A percentile compares a stretch with the other conserved stretches of the same genome.
phyloP scores from a whole-genome alignment of 2,797 vertebrate genomes.

The Diplodus puntazzo region DNA sequence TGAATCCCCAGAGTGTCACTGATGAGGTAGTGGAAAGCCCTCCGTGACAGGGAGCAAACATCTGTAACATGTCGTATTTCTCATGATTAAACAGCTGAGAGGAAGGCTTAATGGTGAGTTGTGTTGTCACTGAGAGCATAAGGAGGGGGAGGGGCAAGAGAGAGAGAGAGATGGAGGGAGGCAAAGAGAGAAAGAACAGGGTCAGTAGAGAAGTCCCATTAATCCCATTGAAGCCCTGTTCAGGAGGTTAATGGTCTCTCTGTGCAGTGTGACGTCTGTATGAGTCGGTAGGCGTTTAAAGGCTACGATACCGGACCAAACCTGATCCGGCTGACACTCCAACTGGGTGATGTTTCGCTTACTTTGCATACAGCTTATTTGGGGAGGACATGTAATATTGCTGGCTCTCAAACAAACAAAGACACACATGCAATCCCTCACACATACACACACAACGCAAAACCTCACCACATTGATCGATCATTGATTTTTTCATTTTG shows the following conservation, averaged over 20 bases:
- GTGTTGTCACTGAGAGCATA: constrained; percentile 15
- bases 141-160: neutral
- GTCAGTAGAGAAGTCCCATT: constrained; percentile 48
- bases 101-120: constrained; percentile 24
- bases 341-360: neutral
- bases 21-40: neutral
- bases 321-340: neutral
- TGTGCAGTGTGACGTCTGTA: constrained; percentile 30
- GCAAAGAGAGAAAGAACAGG: constrained; percentile 12
- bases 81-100: constrained; percentile 33
- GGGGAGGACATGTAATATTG: neutral
- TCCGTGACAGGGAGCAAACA: constrained; percentile 12
- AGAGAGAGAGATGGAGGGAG: neutral
- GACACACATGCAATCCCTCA: neutral
- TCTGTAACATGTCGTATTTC: constrained; percentile 19
- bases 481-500: no score
- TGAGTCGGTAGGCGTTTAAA: constrained; percentile 5
- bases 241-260: constrained; percentile 65
- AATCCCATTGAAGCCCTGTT: constrained; percentile 63
- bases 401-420: constrained; percentile 2
- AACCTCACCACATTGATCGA: neutral
- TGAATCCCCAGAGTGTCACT: neutral
- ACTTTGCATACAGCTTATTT: constrained; percentile 8
- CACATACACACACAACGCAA: neutral
- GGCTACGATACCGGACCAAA: constrained; percentile 7